Base-by-base conservation (phyloP, 2,888 invertebrate genomes). In the Blera fallax region DNA sequence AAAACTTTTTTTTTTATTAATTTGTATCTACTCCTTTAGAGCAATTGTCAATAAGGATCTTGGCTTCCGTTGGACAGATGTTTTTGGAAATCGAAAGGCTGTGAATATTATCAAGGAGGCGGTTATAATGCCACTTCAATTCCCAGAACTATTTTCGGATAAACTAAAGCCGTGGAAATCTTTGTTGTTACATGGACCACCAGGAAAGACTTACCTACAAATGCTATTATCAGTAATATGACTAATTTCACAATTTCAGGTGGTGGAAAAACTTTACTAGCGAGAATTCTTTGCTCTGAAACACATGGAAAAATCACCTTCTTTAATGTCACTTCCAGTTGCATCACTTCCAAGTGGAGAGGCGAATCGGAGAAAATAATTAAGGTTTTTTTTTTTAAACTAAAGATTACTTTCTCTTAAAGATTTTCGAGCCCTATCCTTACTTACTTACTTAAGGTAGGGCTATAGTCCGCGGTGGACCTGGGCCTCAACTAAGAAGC, bases 331-430 rank as follows among this genome's bases (percentile, higher is more conserved):
- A 96, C 97, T 1, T 96, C 97, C 81, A 97, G 98, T 89, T 95
- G 96, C 2, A 94, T 98, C 50, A 95, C 98, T n/a, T 97, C 97
- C 89, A 99, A 99, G 92, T 98, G 98, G 98, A 93, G 98, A 32
- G 98, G 98, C 0, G 98, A 99, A 88, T 98, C 98, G 0, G 98
- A 98, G 93, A 98, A 98, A 92, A 95, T 98, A 88, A 94, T 98
- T 50, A 95, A 97, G 93, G 96, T 96, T 52, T 40, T 40, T 14
- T 1, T 2, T 40, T 40, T 14, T 24, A 3, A 4, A 24, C 24
- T 3, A 4, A 24, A 4, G 4, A 4, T 24, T 24, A 4, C 24
- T 24, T 24, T n/a, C n/a, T n/a, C n/a, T n/a, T n/a, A n/a, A n/a
- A n/a, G n/a, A n/a, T n/a, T n/a, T n/a, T n/a, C n/a, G n/a, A n/a